Percentiles rank a stretch among this genome's conserved stretches.
phyloP scores from a whole-genome alignment of 2,797 vertebrate genomes.

The Characodon lateralis region DNA sequence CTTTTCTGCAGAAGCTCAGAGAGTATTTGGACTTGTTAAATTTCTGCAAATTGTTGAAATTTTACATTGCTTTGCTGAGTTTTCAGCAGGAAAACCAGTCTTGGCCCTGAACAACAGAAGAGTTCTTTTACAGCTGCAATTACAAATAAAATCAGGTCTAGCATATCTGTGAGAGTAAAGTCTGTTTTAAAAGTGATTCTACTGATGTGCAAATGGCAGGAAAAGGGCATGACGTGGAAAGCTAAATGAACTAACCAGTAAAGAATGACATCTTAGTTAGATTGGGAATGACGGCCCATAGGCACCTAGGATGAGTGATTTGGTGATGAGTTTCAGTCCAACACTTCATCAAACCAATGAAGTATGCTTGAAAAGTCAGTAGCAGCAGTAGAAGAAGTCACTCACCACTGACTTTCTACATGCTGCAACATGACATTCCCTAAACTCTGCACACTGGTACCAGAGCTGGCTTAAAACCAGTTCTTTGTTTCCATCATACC shows the following conservation, averaged over 20 bases:
- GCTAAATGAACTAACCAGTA: too few species aligned
- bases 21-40: background rate
- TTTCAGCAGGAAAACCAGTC: background rate
- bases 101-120: background rate
- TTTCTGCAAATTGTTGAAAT: background rate
- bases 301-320: background rate
- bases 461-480: too few species aligned
- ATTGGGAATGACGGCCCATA: background rate
- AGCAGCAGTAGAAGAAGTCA: too few species aligned
- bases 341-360: background rate
- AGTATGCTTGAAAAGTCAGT: too few species aligned
- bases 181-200: background rate
- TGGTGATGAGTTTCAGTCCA: background rate
- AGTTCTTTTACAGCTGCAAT: background rate
- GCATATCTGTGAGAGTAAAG: background rate
- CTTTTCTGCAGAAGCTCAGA: background rate
- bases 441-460: too few species aligned
- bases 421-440: too few species aligned
- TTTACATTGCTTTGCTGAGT: background rate
- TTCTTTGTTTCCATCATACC: too few species aligned
- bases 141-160: background rate
- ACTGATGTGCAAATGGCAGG: background rate
- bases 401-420: too few species aligned
- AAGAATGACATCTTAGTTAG: background rate
- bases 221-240: background rate